Conservation (phyloP, 2,113 vertebrate genomes). For the Leiothrix lutea region DNA sequence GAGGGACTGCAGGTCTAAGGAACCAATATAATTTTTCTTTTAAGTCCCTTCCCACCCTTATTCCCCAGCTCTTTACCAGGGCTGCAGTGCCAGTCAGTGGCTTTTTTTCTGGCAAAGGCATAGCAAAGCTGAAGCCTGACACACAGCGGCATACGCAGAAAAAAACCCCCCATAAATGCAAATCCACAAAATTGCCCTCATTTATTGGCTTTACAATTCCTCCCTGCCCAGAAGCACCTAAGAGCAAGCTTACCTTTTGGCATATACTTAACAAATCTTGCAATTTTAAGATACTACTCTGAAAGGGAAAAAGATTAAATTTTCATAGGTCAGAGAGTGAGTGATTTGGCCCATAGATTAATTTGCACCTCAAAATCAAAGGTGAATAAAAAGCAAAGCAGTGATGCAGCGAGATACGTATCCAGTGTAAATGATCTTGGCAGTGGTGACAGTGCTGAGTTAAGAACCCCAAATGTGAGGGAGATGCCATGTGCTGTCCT, state of each 20-base stretch:
- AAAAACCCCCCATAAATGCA: background rate
- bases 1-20: background rate
- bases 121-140: slow-evolving; percentile 49
- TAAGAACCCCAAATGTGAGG: background rate
- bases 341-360: background rate
- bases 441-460: fast-evolving
- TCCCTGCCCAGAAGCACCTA: background rate
- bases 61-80: background rate
- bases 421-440: fast-evolving
- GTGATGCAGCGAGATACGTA: fast-evolving
- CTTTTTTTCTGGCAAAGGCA: background rate
- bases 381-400: background rate
- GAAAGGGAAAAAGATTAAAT: background rate
- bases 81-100: background rate
- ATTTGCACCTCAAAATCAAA: background rate
- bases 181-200: background rate
- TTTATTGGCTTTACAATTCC: background rate
- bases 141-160: slow-evolving; percentile 22
- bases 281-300: background rate
- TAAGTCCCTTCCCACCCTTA: background rate
- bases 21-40: background rate
- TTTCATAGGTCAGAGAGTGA: fast-evolving
- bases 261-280: background rate
- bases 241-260: background rate
- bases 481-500: background rate